Base-by-base conservation (phyloP, 2,113 vertebrate species). In the Corythoichthys intestinalis region DNA sequence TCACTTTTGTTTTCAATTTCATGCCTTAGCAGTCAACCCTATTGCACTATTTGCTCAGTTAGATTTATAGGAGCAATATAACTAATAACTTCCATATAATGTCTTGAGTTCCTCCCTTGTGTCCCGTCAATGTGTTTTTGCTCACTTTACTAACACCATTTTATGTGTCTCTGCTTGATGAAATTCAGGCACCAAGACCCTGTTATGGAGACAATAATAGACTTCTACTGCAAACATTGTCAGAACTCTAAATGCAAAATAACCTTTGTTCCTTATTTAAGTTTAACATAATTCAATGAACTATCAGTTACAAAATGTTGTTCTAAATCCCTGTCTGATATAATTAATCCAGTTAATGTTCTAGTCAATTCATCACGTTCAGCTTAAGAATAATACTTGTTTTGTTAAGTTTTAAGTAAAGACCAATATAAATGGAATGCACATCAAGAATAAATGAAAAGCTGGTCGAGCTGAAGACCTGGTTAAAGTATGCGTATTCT, bases 1-100 rank as follows among this genome's bases (percentile, higher is more conserved):
- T 84, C 76, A 80, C 74, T 84, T 86, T 78, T 84, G 78, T 85
- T 86, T 83, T 82, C 81, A 89, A 84, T 89, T 84, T 86, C 84
- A 89, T 84, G 80, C 81, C 79, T 79, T 84, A 71, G 73, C 73
- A 84, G 81, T 85, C 84, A 66, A 59, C 63, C 63, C 62, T 81
- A 77, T 79, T 86, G 84, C 81, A 78, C 60, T 73, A 68, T 80
- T 87, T 73, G 72, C 81, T 70, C 74, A 66, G 53, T 37, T 65
- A 78, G 83, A 89, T 89, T 84, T 85, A 86, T 84, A 73, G 78
- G 66, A 78, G 73, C 78, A 85, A 83, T 87, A 87, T 77, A 82
- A 83, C 17, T 17, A 58, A 83, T 86, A 85, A 83, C 76, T 79
- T 77, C 76, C 73, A 56, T 69, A 70, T 82, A 81, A 82, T 82